Conservation (phyloP, 2,113 vertebrate genomes). For the Cichladusa arquata region DNA sequence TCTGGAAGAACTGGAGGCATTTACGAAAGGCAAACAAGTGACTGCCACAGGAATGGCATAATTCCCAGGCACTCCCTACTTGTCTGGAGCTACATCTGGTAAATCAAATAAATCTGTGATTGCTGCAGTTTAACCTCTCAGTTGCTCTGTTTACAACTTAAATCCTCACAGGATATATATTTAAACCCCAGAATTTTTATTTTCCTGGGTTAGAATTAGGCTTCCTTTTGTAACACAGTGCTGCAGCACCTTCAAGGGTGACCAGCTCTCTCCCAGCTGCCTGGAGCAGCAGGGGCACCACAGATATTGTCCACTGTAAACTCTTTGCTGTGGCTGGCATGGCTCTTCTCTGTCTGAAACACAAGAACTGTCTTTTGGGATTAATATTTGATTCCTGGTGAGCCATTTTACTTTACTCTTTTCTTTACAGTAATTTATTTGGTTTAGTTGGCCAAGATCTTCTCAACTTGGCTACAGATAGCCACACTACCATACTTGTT, state of each 20-base stretch:
- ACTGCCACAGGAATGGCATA: background rate
- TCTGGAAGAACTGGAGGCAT: background rate
- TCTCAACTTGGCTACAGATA: background rate
- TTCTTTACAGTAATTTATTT: background rate
- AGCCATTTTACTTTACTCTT: background rate
- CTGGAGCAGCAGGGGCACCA: rapidly evolving
- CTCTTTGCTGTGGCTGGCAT: background rate
- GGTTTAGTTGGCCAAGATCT: background rate
- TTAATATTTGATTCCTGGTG: background rate
- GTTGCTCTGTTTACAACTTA: background rate
- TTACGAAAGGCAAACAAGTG: background rate
- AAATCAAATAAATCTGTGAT: background rate
- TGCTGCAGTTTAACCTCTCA: background rate
- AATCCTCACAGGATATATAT: background rate
- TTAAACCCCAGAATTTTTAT: background rate
- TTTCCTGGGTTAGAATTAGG: background rate
- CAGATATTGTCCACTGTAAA: background rate
- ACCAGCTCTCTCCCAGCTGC: background rate
- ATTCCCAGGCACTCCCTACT: background rate
- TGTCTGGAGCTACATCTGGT: background rate
- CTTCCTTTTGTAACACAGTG: background rate
- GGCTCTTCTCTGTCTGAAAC: background rate
- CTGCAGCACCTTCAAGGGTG: background rate
- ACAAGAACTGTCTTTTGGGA: background rate
- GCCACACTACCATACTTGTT: background rate